A percentile compares a stretch with the other conserved stretches of the same genome.
Evolutionary conservation across 2,113 vertebrate genomes (phyloP).

Genomic region (Rhinopithecus roxellana): DNA sequence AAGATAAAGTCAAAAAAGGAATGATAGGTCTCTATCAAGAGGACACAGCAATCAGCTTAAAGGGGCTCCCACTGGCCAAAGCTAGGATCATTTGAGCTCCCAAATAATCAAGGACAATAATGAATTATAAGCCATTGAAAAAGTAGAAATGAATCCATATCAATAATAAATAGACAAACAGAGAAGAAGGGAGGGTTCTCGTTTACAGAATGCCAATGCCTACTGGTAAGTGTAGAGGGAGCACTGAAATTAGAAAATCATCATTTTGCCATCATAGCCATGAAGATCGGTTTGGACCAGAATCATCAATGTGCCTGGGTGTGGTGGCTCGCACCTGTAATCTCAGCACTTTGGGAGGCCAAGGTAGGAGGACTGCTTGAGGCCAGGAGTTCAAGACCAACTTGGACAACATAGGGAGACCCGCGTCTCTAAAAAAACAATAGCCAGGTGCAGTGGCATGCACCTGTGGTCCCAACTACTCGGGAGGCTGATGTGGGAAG

Average conservation of each 20-base stretch:
- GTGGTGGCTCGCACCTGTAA: no score
- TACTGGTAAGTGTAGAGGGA: neutral
- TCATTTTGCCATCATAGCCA: neutral
- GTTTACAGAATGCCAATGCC: neutral
- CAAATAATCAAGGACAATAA: slow-evolving; percentile 13
- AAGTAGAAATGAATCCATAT: neutral
- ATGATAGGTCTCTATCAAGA: neutral
- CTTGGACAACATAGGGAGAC: no score
- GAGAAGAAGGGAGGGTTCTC: neutral
- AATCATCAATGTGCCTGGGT: neutral
- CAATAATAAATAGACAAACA: neutral
- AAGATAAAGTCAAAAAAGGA: no score
- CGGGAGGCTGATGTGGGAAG: no score
- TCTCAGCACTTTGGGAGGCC: no score
- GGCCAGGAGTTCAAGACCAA: no score
- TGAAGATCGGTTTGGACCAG: neutral
- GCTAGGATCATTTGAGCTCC: neutral
- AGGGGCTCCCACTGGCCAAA: neutral
- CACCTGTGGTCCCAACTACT: no score
- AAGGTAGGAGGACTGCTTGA: no score
- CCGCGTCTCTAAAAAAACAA: no score
- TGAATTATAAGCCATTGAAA: neutral
- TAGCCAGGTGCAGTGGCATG: no score
- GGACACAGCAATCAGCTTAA: neutral
- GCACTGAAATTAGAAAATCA: neutral